A percentile compares a stretch with the other conserved stretches of the same genome.
These are phyloP conservation scores for Drosophila ustulata DNA, from an alignment of 2,888 invertebrate species.

Conservation along the genomic window DNA sequence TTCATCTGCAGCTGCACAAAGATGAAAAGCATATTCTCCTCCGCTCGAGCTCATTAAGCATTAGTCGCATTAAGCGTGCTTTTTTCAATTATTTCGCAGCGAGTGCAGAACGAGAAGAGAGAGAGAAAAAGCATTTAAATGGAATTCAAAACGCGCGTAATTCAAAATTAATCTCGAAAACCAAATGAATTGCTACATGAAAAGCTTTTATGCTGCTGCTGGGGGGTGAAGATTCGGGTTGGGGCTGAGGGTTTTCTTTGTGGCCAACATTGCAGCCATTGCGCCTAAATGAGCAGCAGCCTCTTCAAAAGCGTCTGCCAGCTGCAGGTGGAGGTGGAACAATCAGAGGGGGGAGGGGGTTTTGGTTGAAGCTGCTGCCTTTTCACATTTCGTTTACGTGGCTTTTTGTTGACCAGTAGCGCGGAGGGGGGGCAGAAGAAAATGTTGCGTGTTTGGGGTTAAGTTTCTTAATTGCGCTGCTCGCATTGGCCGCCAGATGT, in stretches of 20 bases:
- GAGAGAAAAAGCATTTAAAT: slow-evolving; percentile 66
- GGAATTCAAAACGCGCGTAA: slow-evolving; percentile 76
- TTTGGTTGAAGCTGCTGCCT: slow-evolving; percentile 7
- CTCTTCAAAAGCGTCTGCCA: slow-evolving; percentile 56
- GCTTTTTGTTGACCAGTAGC: slow-evolving; percentile 58
- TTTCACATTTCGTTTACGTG: slow-evolving; percentile 66
- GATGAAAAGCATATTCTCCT: slow-evolving; percentile 49
- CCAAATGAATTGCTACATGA: slow-evolving; percentile 67
- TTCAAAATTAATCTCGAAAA: slow-evolving; percentile 76
- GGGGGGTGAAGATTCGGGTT: background rate
- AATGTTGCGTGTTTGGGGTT: slow-evolving; percentile 19
- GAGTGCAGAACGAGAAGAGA: slow-evolving; percentile 4
- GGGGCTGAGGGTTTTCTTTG: slow-evolving; percentile 35
- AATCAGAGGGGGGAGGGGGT: background rate
- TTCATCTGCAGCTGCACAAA: background rate
- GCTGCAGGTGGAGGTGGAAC: background rate
- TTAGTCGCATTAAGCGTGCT: slow-evolving; percentile 68
- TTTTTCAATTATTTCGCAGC: slow-evolving; percentile 63
- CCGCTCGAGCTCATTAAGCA: slow-evolving; percentile 69
- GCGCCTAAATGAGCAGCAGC: slow-evolving; percentile 72
- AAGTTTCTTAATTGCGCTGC: slow-evolving; percentile 63
- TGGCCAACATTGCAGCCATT: slow-evolving; percentile 56
- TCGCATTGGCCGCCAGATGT: slow-evolving; percentile 51
- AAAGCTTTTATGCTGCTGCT: slow-evolving; percentile 25
- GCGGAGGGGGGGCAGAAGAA: slow-evolving; percentile 20